phyloP scores from a whole-genome alignment of 2,888 invertebrate genomes.

The Cryptocephalus primarius region DNA sequence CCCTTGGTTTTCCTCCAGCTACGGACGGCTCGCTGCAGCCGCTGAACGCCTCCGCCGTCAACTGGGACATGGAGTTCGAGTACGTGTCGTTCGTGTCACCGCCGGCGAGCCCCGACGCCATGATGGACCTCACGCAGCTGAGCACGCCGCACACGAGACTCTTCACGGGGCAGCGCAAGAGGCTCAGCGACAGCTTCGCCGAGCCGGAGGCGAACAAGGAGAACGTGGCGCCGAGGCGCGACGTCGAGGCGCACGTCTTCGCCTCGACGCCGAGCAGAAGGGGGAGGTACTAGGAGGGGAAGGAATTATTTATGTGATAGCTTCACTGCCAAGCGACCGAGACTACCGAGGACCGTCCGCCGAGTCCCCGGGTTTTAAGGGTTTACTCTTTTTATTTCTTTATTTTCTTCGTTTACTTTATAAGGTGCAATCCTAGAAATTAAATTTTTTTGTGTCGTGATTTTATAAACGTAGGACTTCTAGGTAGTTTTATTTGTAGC shows the following conservation, averaged over 20 bases:
- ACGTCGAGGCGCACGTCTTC: slow-evolving; percentile 22
- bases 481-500: no score
- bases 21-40: no score
- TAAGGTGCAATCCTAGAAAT: no score
- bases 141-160: slow-evolving; percentile 32
- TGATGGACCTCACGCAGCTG: slow-evolving; percentile 30
- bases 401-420: no score
- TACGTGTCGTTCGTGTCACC: slow-evolving; percentile 25
- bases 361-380: no score
- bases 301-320: no score
- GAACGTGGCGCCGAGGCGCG: slow-evolving; percentile 8
- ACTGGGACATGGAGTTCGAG: slow-evolving; percentile 35
- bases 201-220: slow-evolving; percentile 18
- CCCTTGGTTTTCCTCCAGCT: no score
- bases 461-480: no score
- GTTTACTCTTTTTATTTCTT: no score
- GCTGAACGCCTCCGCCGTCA: slow-evolving; percentile 23
- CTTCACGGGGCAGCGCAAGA: slow-evolving; percentile 32
- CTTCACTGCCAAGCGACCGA: no score
- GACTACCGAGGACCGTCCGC: no score
- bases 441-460: no score
- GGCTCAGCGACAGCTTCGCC: slow-evolving; percentile 34
- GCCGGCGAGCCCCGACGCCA: slow-evolving; percentile 14
- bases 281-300: neutral
- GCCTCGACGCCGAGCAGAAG: slow-evolving; percentile 33